phyloP scores from a whole-genome alignment of 2,888 invertebrate species.

The Trachelus stipa region DNA sequence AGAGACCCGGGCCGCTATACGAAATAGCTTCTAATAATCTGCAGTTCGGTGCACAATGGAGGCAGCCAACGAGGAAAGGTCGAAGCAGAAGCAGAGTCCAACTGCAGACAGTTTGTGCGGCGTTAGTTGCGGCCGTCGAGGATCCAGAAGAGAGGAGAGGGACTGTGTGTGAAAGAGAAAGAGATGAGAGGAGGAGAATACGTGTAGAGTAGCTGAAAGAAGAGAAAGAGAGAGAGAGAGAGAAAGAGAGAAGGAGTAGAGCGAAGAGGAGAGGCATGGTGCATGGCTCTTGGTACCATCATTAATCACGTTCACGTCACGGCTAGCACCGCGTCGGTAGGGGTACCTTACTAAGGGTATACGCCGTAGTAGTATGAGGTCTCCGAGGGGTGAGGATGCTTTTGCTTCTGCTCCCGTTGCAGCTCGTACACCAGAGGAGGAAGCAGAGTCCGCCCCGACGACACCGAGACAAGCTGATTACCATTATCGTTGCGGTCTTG shows the following conservation, averaged over 20 bases:
- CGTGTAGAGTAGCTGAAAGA: slow-evolving; percentile 19
- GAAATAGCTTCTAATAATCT: slow-evolving; percentile 35
- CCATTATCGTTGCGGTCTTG: slow-evolving; percentile 44
- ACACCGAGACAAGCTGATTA: slow-evolving; percentile 52
- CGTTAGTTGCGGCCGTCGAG: slow-evolving; percentile 23
- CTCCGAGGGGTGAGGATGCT: slow-evolving; percentile 44
- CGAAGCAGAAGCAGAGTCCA: slow-evolving; percentile 32
- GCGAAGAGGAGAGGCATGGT: slow-evolving; percentile 37
- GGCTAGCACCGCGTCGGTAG: slow-evolving; percentile 63
- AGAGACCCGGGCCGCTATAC: no score
- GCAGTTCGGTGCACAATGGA: slow-evolving; percentile 27
- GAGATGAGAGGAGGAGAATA: slow-evolving; percentile 21
- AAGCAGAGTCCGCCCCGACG: slow-evolving; percentile 40
- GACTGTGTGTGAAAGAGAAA: slow-evolving; percentile 26
- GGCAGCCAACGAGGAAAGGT: slow-evolving; percentile 41
- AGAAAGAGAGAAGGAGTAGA: background rate
- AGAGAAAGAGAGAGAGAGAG: slow-evolving; percentile 1
- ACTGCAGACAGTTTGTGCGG: slow-evolving; percentile 38
- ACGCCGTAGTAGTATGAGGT: slow-evolving; percentile 49
- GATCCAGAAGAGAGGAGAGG: slow-evolving; percentile 27
- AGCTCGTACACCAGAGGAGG: slow-evolving; percentile 32
- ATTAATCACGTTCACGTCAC: slow-evolving; percentile 66
- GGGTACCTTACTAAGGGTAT: slow-evolving; percentile 64
- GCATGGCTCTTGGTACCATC: slow-evolving; percentile 61
- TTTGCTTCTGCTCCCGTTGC: slow-evolving; percentile 34